Conservation (phyloP, 2,888 invertebrate genomes). For the Epistrophe eligans region DNA sequence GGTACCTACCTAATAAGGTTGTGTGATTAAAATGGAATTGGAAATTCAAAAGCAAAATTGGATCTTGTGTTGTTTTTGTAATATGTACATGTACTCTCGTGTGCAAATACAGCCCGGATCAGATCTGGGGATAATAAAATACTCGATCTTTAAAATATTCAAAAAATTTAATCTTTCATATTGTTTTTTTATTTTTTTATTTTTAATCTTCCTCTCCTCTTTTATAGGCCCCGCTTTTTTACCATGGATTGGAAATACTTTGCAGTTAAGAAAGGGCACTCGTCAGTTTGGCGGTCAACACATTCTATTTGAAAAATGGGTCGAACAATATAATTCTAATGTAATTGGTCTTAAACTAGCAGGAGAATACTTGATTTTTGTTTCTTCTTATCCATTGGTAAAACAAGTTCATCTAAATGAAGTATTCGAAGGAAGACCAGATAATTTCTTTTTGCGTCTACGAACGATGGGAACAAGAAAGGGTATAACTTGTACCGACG, state of each 20-base stretch:
- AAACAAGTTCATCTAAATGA: constrained; percentile 85
- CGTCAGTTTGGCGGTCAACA: constrained; percentile 85
- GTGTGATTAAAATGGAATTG: too few relatives aligned
- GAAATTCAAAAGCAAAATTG: too few relatives aligned
- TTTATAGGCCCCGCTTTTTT: constrained; percentile 81
- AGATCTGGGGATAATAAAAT: too few relatives aligned
- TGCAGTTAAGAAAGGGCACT: constrained; percentile 81
- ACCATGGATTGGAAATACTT: constrained; percentile 82
- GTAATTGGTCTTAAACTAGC: constrained; percentile 86
- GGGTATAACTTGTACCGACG: constrained; percentile 86
- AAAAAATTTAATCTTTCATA: too few relatives aligned
- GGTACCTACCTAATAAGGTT: too few relatives aligned
- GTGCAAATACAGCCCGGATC: too few relatives aligned
- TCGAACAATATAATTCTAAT: constrained; percentile 84
- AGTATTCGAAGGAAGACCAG: constrained; percentile 87
- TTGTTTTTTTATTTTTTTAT: too few relatives aligned
- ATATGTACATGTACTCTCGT: too few relatives aligned
- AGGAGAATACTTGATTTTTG: constrained; percentile 85
- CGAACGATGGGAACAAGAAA: constrained; percentile 87
- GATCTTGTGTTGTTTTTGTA: too few relatives aligned
- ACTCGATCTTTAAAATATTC: too few relatives aligned
- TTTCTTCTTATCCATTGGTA: constrained; percentile 85
- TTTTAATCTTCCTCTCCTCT: neutral
- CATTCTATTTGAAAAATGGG: constrained; percentile 84
- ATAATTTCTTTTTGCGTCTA: constrained; percentile 87